Evolutionary conservation across 2,797 vertebrate genomes (phyloP).

Genomic region (Sebastes iracundus): DNA sequence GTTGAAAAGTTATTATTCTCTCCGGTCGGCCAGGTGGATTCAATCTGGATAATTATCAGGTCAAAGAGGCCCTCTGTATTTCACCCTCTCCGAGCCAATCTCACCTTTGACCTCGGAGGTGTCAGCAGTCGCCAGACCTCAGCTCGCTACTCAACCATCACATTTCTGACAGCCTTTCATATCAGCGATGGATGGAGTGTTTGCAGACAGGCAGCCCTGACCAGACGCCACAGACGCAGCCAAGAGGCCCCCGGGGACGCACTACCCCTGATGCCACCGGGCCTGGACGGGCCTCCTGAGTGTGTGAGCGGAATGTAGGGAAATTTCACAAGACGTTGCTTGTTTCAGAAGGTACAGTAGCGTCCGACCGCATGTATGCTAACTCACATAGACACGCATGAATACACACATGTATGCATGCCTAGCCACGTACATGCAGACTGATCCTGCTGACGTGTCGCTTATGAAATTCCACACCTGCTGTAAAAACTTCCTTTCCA

Average conservation of each 20-base stretch:
- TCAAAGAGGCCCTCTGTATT: slow-evolving; percentile 61
- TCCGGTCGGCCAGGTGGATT: slow-evolving; percentile 65
- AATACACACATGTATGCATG: not conserved
- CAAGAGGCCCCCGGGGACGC: slow-evolving; percentile 60
- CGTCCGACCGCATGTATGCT: not conserved
- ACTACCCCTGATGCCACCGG: slow-evolving; percentile 20
- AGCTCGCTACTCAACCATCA: slow-evolving; percentile 66
- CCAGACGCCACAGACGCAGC: slow-evolving; percentile 54
- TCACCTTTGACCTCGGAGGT: slow-evolving; percentile 73
- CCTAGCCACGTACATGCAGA: slow-evolving; percentile 15
- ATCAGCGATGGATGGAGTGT: slow-evolving; percentile 74
- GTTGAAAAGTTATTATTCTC: slow-evolving; percentile 54
- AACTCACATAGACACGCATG: not conserved
- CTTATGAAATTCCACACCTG: slow-evolving; percentile 65
- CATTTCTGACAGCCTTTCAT: slow-evolving; percentile 76
- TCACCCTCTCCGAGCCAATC: slow-evolving; percentile 59
- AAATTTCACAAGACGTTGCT: slow-evolving; percentile 55
- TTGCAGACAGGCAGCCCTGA: slow-evolving; percentile 59
- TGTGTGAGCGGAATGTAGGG: slow-evolving; percentile 26
- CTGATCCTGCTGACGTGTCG: slow-evolving; percentile 31
- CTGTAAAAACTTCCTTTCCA: slow-evolving; percentile 41
- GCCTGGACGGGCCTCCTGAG: slow-evolving; percentile 33
- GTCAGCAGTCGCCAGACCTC: slow-evolving; percentile 60
- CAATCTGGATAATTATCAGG: slow-evolving; percentile 76
- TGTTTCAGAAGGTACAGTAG: slow-evolving; percentile 43